Conservation (phyloP, 2,888 invertebrate genomes). For the Rambutsinella grinnellia region DNA sequence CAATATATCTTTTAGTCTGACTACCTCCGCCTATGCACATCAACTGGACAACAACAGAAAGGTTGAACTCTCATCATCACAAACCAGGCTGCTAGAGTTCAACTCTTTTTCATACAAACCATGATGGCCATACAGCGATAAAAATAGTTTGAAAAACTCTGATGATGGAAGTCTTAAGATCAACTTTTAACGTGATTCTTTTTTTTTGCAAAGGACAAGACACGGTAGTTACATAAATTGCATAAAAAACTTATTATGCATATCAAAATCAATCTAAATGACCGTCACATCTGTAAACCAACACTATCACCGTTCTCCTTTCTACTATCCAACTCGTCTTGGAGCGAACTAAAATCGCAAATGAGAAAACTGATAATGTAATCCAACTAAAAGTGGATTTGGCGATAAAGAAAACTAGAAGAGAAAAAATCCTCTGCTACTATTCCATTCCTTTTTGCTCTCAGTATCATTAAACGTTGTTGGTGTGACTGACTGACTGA, state of each 20-base stretch:
- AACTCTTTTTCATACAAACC: not conserved
- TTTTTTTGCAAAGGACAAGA: not conserved
- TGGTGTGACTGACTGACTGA: constrained; percentile 55
- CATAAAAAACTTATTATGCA: no score
- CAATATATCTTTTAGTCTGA: not conserved
- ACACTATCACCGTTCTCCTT: not conserved
- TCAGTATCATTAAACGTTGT: constrained; percentile 34
- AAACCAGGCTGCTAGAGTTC: not conserved
- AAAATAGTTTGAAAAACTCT: no score
- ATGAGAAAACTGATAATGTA: constrained; percentile 21
- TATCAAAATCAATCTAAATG: no score
- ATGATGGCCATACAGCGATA: not conserved
- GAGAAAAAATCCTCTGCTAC: not conserved
- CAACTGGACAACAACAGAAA: not conserved
- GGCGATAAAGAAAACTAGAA: not conserved
- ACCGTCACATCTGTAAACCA: not conserved
- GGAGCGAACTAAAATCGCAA: constrained; percentile 28
- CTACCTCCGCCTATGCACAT: not conserved
- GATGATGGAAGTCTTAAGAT: no score
- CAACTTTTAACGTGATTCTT: no score
- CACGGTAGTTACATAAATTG: not conserved
- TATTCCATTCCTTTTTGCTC: not conserved
- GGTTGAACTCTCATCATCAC: not conserved
- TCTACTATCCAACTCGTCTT: not conserved
- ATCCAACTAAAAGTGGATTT: not conserved